A percentile compares a stretch with the other conserved stretches of the same genome.
phyloP scores from a whole-genome alignment of 2,888 invertebrate species.

The Stenichneumon culpator region DNA sequence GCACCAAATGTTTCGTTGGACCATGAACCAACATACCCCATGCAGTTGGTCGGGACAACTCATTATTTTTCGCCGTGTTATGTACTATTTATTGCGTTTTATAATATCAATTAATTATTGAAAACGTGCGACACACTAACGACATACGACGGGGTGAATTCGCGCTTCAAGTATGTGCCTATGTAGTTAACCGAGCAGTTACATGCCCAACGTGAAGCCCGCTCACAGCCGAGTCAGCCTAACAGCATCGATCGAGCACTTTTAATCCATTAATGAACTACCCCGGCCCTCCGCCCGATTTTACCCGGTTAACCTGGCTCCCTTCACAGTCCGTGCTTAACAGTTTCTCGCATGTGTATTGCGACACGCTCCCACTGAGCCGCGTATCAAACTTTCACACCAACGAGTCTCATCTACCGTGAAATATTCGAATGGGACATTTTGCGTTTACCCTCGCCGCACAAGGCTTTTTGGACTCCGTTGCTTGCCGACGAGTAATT shows the following conservation, averaged over 20 bases:
- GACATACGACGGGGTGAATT: background rate
- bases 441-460: background rate
- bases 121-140: background rate
- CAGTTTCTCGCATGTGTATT: background rate
- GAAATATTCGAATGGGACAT: too few species aligned
- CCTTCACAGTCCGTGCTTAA: slow-evolving; percentile 69
- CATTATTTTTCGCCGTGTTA: too few species aligned
- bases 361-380: background rate
- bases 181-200: background rate
- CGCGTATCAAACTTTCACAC: slow-evolving; percentile 29
- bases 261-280: slow-evolving; percentile 82
- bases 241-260: slow-evolving; percentile 80
- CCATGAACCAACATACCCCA: too few species aligned
- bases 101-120: background rate
- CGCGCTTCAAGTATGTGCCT: background rate
- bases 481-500: background rate
- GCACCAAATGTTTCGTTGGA: too few species aligned
- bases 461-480: slow-evolving; percentile 5
- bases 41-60: too few species aligned
- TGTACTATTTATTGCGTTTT: too few species aligned
- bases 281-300: slow-evolving; percentile 72
- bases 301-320: slow-evolving; percentile 72
- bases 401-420: background rate
- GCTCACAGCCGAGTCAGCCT: slow-evolving; percentile 58
- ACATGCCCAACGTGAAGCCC: slow-evolving; percentile 8